Evolutionary conservation across 2,888 invertebrate genomes (phyloP), one percentile per base, ranked within the genome.

Genomic region (Merodon equestris): DNA sequence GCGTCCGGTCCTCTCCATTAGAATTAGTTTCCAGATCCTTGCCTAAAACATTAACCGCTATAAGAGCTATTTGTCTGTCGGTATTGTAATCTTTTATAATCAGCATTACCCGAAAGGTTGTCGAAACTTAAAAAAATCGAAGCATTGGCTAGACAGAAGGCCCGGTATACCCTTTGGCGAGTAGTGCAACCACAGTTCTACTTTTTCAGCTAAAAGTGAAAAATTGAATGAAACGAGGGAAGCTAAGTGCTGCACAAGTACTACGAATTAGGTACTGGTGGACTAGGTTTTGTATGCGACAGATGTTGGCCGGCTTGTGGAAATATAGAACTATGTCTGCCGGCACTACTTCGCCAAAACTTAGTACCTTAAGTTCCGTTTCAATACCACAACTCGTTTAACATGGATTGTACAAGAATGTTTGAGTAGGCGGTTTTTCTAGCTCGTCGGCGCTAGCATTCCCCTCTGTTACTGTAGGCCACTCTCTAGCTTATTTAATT

Each of bases 231-330:
- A n/a, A n/a, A n/a, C n/a, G n/a, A n/a, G n/a, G n/a, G n/a, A n/a
- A n/a, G n/a, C n/a, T n/a, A n/a, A n/a, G n/a, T n/a, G 1, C 14
- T 17, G 13, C 13, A 4, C 3, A 27, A 7, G 7, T 27, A 83
- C 93, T 89, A 97, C 97, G 95, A 87, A 98, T 97, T 51, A 97
- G 92, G 90, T 93, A 96, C 88, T 97, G 97, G 89, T 98, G 98
- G n/a, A 96, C 95, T 71, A 98, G 89, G 50, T 98, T 92, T 90
- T 98, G 97, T 83, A 98, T 94, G 87, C 96, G 95, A 87, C 94
- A 93, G 51, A 98, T 91, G 84, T 93, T 92, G 76, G 94, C 93
- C 82, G 93, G 91, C 61, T 92, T 90, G 56, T 93, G 92, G 81
- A 98, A 92, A 82, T 95, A 93, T 53, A 98, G 90, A 19, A 97